phyloP scores from a whole-genome alignment of 2,113 vertebrate genomes.

The Addax nasomaculatus region DNA sequence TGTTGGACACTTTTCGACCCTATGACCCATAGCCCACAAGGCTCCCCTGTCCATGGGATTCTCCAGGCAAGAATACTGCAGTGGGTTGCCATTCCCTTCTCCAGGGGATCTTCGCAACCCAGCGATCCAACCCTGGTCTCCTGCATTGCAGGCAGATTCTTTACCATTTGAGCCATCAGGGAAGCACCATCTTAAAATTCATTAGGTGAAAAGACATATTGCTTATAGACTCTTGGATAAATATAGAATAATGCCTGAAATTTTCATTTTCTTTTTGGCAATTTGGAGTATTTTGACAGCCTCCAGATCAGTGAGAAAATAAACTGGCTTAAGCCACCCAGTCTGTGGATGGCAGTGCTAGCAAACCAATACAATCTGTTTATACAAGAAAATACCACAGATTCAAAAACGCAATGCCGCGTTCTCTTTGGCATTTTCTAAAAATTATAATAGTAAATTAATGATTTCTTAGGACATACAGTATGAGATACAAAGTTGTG shows the following conservation, averaged over 20 bases:
- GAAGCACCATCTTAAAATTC: not conserved
- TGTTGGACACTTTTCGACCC: not conserved
- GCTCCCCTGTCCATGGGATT: not conserved
- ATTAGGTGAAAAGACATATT: not conserved
- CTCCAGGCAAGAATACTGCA: not conserved
- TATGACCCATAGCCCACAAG: not conserved
- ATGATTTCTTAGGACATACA: not conserved
- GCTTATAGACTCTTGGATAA: not conserved
- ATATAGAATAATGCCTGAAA: not conserved
- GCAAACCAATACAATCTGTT: not conserved
- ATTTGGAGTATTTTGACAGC: not conserved
- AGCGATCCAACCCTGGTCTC: not conserved
- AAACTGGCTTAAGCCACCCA: not conserved
- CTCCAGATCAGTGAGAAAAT: not conserved
- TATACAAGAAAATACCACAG: not conserved
- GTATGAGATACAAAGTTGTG: not conserved
- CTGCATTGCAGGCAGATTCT: not conserved
- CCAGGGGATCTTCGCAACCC: not conserved
- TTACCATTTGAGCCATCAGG: not conserved
- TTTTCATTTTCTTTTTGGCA: not conserved
- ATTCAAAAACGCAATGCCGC: not conserved
- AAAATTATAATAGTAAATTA: not conserved
- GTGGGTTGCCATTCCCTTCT: not conserved
- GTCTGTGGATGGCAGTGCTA: not conserved
- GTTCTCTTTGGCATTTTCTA: not conserved